Conservation (phyloP, 2,888 invertebrate species). For the Cerastoderma edule region DNA sequence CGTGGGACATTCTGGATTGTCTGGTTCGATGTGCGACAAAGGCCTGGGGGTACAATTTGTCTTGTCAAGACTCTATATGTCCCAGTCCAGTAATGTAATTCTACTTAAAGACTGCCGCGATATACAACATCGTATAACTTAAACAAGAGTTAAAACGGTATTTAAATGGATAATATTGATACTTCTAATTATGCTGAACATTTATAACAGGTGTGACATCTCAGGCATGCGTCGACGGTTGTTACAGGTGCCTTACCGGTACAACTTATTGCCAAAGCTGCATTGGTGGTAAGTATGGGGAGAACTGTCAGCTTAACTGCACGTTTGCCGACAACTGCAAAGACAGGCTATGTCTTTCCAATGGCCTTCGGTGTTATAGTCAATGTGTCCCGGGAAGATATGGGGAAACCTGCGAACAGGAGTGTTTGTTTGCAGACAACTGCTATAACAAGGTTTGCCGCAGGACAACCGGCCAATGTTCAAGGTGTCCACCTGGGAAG, state of each 20-base stretch:
- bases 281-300: neutral
- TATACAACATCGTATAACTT: too few relatives aligned
- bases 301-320: neutral
- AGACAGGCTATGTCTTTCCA: neutral
- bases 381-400: neutral
- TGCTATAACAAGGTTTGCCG: neutral
- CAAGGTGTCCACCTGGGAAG: neutral
- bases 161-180: too few relatives aligned
- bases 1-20: too few relatives aligned
- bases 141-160: too few relatives aligned
- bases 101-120: too few relatives aligned
- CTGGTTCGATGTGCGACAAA: too few relatives aligned
- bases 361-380: neutral
- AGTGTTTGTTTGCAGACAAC: neutral
- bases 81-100: too few relatives aligned
- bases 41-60: too few relatives aligned
- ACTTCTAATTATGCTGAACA: too few relatives aligned
- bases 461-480: neutral
- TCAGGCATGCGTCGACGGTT: neutral
- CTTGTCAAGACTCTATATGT: too few relatives aligned
- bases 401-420: neutral
- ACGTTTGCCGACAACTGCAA: neutral
- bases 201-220: too few relatives aligned
- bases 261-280: neutral
- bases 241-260: neutral